Conservation (phyloP, 2,888 invertebrate species). For the Epirrita christyi region DNA sequence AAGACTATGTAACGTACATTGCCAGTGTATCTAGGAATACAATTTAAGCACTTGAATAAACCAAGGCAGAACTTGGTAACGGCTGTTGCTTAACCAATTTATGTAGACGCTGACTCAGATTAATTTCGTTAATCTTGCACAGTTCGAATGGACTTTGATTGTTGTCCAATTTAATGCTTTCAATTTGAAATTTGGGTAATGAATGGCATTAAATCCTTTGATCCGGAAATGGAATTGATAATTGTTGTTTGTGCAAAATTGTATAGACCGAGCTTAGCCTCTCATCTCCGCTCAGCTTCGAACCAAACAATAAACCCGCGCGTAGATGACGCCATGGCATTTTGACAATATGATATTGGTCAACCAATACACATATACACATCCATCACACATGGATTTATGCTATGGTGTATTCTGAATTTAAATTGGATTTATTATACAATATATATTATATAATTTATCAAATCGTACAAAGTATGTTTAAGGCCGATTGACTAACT, state of each 20-base stretch:
- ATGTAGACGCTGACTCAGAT: conserved; percentile 48
- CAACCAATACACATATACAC: too few relatives aligned
- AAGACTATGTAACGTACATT: too few relatives aligned
- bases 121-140: conserved; percentile 47
- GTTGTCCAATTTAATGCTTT: conserved; percentile 32
- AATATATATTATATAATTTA: too few relatives aligned
- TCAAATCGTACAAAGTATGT: too few relatives aligned
- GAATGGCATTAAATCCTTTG: conserved; percentile 16
- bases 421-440: too few relatives aligned
- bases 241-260: not conserved
- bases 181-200: conserved; percentile 22
- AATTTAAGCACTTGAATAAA: conserved; percentile 44
- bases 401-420: too few relatives aligned
- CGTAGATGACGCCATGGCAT: too few relatives aligned
- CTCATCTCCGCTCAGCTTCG: too few relatives aligned
- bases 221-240: conserved; percentile 12
- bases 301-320: too few relatives aligned
- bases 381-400: too few relatives aligned
- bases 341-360: too few relatives aligned
- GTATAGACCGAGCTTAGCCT: not conserved
- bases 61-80: conserved; percentile 44
- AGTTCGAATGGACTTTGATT: conserved; percentile 35
- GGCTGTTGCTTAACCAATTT: conserved; percentile 54
- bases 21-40: conserved; percentile 8
- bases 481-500: not conserved